A percentile compares a stretch with the other conserved stretches of the same genome.
These are phyloP conservation scores for Ecdyonurus torrentis DNA, from an alignment of 2,888 invertebrate species.

Conservation along the genomic window DNA sequence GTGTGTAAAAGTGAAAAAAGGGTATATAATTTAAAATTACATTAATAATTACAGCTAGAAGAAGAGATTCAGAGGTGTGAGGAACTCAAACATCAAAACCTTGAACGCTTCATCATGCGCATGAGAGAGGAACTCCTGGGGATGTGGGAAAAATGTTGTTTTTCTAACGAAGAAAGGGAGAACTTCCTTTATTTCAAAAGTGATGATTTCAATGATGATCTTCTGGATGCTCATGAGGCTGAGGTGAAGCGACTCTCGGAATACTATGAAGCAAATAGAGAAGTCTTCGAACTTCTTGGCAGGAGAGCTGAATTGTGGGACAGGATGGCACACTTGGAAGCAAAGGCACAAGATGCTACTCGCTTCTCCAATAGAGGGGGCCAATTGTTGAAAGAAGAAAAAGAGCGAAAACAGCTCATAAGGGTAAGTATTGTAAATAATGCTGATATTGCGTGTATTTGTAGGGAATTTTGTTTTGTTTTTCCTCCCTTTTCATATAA, in stretches of 20 bases:
- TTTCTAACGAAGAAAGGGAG: slow-evolving; percentile 39
- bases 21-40: not conserved
- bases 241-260: slow-evolving; percentile 51
- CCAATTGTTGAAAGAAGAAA: slow-evolving; percentile 68
- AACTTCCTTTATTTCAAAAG: slow-evolving; percentile 45
- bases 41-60: slow-evolving; percentile 28
- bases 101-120: slow-evolving; percentile 42
- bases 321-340: slow-evolving; percentile 58
- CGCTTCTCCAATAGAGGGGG: slow-evolving; percentile 80
- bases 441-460: no score
- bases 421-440: slow-evolving; percentile 30
- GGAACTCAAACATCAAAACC: slow-evolving; percentile 54
- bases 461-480: no score
- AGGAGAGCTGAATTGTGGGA: slow-evolving; percentile 54
- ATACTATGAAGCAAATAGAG: slow-evolving; percentile 46
- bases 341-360: slow-evolving; percentile 58
- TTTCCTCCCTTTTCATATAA: no score
- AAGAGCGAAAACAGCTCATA: slow-evolving; percentile 59
- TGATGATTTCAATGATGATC: slow-evolving; percentile 60
- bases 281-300: slow-evolving; percentile 45
- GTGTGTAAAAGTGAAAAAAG: no score
- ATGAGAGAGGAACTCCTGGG: slow-evolving; percentile 49
- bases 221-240: slow-evolving; percentile 59
- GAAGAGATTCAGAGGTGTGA: slow-evolving; percentile 61
- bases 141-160: slow-evolving; percentile 65